These are phyloP conservation scores for Venustaconcha ellipsiformis DNA, from an alignment of 1,140 invertebrate species.

Conservation along the genomic window DNA sequence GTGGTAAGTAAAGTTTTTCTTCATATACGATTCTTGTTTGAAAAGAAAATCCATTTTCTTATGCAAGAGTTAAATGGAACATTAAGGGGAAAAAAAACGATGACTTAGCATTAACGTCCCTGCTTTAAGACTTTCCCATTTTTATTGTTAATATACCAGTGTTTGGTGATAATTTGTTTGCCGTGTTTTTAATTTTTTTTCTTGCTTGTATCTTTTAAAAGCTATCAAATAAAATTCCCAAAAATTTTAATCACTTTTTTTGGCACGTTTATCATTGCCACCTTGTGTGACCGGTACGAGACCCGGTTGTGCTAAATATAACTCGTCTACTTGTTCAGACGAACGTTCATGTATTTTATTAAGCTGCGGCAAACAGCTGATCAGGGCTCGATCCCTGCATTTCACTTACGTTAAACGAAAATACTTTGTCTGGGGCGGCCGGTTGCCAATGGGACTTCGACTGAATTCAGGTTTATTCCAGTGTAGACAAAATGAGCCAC, in stretches of 20 bases:
- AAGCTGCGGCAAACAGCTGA: slow-evolving; percentile 28
- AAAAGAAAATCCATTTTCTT: not conserved
- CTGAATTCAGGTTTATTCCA: too few species aligned
- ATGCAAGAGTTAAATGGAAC: slow-evolving; percentile 1
- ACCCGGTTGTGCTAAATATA: slow-evolving; percentile 27
- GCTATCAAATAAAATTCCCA: too few species aligned
- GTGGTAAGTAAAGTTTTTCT: slow-evolving; percentile 64
- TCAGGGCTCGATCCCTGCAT: slow-evolving; percentile 21
- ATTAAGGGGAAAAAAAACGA: slow-evolving; percentile 19
- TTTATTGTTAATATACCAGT: not conserved
- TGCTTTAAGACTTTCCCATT: not conserved
- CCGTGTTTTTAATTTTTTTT: too few species aligned
- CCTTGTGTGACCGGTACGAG: slow-evolving; percentile 25
- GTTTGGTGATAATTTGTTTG: too few species aligned
- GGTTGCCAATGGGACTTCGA: too few species aligned
- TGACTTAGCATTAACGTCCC: slow-evolving; percentile 17
- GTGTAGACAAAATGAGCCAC: too few species aligned
- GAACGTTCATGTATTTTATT: slow-evolving; percentile 6
- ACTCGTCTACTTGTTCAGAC: not conserved
- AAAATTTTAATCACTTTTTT: too few species aligned
- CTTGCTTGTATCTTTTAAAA: too few species aligned
- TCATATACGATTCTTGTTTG: not conserved
- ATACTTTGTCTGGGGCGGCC: too few species aligned
- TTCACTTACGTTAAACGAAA: not conserved
- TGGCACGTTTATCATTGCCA: not conserved